Conservation (phyloP, 2,888 invertebrate species). For the Diogma glabrata region DNA sequence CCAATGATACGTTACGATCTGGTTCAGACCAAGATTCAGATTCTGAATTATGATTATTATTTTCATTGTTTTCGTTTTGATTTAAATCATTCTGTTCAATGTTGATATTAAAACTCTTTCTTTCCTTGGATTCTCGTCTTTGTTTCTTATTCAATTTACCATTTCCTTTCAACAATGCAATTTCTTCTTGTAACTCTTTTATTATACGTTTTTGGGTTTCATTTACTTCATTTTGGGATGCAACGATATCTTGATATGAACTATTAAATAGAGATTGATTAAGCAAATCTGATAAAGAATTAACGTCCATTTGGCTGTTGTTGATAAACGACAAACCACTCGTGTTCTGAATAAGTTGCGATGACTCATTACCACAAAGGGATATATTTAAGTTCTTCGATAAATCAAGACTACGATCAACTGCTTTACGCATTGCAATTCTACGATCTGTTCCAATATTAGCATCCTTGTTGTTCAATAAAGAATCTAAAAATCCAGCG, state of each 20-base stretch:
- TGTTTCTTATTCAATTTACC: conserved; percentile 25
- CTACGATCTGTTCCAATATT: conserved; percentile 40
- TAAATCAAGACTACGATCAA: conserved; percentile 42
- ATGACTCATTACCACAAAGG: conserved; percentile 33
- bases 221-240: conserved; percentile 18
- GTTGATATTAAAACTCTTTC: not conserved
- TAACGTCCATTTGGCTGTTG: not conserved
- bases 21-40: conserved; percentile 84
- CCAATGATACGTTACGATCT: conserved; percentile 67
- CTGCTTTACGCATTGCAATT: conserved; percentile 41
- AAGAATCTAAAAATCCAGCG: conserved; percentile 46
- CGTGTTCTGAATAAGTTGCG: conserved; percentile 31
- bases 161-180: conserved; percentile 23
- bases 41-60: conserved; percentile 41
- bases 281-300: not conserved
- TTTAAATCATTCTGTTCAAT: not conserved
- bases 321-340: not conserved
- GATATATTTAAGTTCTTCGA: conserved; percentile 40
- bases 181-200: conserved; percentile 27
- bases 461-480: conserved; percentile 43
- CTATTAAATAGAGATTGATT: conserved; percentile 3
- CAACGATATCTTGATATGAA: not conserved
- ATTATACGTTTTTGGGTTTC: conserved; percentile 28
- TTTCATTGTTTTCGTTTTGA: too few species aligned
- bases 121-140: conserved; percentile 21